Evolutionary conservation across 2,888 invertebrate genomes (phyloP), one percentile per base, ranked within the genome.

Genomic region (Epinotia ramella): DNA sequence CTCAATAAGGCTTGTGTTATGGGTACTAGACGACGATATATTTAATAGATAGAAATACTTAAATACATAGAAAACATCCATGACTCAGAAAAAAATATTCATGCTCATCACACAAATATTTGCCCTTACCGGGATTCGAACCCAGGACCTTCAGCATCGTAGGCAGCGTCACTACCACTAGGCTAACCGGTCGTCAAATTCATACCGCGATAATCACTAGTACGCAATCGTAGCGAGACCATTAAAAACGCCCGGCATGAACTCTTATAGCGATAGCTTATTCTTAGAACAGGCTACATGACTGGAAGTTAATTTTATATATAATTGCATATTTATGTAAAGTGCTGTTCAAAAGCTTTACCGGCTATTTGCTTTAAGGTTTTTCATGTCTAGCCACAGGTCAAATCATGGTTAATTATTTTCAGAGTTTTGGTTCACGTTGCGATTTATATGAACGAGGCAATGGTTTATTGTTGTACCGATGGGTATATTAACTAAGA

Each of bases 291-390:
- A 5, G 59, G 24, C 69, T 28, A 28, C 69, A 69, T 57, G 69
- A 60, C 59, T 20, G 69, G 57, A 46, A 60, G 46, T 69, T 69
- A 60, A 69, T 59, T 69, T 60, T 40, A 69, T 60, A 59, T 69
- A 59, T 59, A 69, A 69, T 60, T 59, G 68, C 68, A 69, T 69
- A 59, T 59, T 69, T 69, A 69, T 59, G 68, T 68, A 68, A 68
- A 68, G 57, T 40, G 57, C 18, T 40, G 59, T 69, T 28, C 16
- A 59, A 18, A 60, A 46, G 44, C 24, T 44, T 44, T 59, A 46
- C 16, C 59, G 44, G 59, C 24, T 69, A 59, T 69, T 69, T 69
- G 68, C 68, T 20, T 69, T 69, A 46, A 44, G 9, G 40, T 69
- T 46, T 60, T 69, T 59, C 57, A 69, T 59, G 59, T 69, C 44